phyloP scores from a whole-genome alignment of 2,888 invertebrate genomes.

The Phengaris alcon region DNA sequence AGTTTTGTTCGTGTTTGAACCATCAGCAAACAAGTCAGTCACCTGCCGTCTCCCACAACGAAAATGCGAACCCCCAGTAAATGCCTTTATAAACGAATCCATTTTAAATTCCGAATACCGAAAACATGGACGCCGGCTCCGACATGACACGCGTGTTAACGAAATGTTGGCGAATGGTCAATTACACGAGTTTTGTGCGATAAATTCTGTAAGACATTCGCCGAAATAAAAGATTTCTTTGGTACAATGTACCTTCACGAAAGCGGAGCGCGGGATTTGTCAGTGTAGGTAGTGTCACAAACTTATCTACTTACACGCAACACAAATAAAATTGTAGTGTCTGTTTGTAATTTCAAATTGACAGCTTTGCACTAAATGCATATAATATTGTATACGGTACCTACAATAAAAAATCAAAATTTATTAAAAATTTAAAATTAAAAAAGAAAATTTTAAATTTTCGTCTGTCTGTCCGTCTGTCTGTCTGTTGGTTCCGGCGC shows the following conservation, averaged over 20 bases:
- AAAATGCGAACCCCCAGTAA: constrained; percentile 72
- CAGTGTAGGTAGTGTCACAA: no score
- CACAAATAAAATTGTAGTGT: no score
- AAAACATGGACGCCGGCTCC: constrained; percentile 67
- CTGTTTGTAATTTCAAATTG: no score
- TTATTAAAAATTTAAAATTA: no score
- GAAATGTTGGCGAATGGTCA: constrained; percentile 68
- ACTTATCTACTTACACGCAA: no score
- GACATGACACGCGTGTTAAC: constrained; percentile 76
- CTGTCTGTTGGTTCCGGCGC: no score
- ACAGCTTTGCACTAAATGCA: no score
- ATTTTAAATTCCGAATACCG: constrained; percentile 74
- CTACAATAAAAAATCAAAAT: no score
- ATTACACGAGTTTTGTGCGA: constrained; percentile 59
- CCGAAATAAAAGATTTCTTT: constrained; percentile 37
- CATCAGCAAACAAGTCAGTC: constrained; percentile 78
- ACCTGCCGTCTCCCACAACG: constrained; percentile 72
- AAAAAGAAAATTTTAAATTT: no score
- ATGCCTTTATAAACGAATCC: constrained; percentile 75
- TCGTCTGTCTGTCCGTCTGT: no score
- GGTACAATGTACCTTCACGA: not conserved
- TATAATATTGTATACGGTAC: no score
- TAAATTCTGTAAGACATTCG: constrained; percentile 50
- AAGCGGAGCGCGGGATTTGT: no score
- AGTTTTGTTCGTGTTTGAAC: constrained; percentile 68